These are phyloP conservation scores for Aix galericulata DNA, from an alignment of 2,113 vertebrate species.

Conservation along the genomic window DNA sequence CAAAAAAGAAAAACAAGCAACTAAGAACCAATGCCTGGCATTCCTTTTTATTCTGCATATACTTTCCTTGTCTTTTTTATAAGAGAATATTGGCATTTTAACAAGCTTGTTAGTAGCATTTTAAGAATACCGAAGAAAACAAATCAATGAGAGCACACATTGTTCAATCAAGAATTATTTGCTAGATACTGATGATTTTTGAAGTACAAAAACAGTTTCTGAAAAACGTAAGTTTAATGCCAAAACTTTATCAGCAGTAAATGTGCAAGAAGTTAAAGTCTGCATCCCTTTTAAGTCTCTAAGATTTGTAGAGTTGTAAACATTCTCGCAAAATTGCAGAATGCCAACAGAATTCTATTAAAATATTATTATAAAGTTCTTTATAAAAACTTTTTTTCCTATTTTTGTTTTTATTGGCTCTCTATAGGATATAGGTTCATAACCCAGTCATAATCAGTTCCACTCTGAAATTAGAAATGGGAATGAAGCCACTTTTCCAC, in stretches of 20 bases:
- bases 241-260: not conserved
- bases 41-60: constrained; percentile 4
- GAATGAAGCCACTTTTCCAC: constrained; percentile 64
- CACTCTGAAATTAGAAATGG: constrained; percentile 70
- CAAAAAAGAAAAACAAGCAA: not conserved
- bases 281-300: constrained; percentile 16
- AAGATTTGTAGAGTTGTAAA: constrained; percentile 55
- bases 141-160: not conserved
- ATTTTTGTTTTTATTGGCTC: constrained; percentile 61
- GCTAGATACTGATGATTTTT: not conserved
- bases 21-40: not conserved
- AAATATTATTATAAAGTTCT: constrained; percentile 54
- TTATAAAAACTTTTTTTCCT: constrained; percentile 54
- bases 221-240: not conserved
- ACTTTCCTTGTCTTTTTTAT: not conserved
- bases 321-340: constrained; percentile 35
- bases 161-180: not conserved
- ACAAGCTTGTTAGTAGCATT: not conserved
- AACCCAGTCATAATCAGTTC: constrained; percentile 64
- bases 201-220: not conserved
- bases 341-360: constrained; percentile 30
- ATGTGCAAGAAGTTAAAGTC: constrained; percentile 20
- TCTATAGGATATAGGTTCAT: constrained; percentile 32
- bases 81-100: not conserved
- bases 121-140: not conserved